Conservation (phyloP, 2,888 invertebrate genomes). For the Mycalesis mineus region DNA sequence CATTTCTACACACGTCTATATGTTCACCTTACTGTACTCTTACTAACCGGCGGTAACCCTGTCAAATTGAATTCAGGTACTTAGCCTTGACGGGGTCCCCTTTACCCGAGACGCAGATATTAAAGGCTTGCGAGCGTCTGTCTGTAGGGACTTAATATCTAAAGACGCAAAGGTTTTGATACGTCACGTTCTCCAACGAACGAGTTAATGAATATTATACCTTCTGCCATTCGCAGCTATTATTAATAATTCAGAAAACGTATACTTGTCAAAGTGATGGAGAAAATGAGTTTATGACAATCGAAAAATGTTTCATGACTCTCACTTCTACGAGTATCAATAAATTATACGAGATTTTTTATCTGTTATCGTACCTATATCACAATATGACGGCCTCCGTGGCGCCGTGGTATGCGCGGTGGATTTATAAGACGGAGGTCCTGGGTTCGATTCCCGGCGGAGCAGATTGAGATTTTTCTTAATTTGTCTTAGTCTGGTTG, state of each 20-base stretch:
- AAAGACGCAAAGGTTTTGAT: constrained; percentile 4
- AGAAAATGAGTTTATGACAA: not conserved
- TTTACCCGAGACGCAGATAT: constrained; percentile 7
- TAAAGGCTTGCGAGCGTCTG: constrained; percentile 6
- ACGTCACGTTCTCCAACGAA: not conserved
- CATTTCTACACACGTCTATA: no score
- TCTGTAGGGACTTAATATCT: constrained; percentile 6
- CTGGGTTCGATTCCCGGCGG: no score
- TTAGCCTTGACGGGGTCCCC: constrained; percentile 7
- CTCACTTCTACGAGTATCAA: no score
- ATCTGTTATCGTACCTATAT: no score
- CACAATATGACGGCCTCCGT: no score
- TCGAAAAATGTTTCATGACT: no score
- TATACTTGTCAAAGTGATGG: not conserved
- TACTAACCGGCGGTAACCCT: not conserved
- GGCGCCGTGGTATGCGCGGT: no score
- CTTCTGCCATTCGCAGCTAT: not conserved
- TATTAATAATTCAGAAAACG: not conserved
- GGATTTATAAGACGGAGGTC: no score
- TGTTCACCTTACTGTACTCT: not conserved
- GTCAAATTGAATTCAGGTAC: constrained; percentile 15
- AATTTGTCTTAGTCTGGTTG: no score
- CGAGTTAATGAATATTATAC: constrained; percentile 1
- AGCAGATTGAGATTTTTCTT: no score
- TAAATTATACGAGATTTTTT: no score